Conservation (phyloP, 2,888 invertebrate genomes). For the Mesochorus sp. region DNA sequence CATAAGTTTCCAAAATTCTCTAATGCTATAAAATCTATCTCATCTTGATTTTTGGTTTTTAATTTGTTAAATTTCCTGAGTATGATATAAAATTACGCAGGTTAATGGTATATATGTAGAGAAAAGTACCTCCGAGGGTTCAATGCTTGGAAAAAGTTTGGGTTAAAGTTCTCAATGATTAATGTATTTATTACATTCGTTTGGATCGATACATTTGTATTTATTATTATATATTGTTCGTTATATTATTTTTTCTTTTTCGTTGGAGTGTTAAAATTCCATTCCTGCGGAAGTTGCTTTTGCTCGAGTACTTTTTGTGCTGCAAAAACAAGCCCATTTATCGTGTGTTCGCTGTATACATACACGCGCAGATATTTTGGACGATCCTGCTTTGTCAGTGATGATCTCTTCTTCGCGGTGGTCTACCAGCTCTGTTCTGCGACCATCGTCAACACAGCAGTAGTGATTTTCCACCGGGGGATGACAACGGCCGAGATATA, state of each 20-base stretch:
- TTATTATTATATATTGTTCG: not conserved
- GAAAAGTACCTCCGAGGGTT: too few relatives aligned
- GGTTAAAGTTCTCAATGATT: too few relatives aligned
- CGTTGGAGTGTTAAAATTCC: not conserved
- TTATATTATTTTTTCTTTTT: not conserved
- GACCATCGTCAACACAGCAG: conserved; percentile 8
- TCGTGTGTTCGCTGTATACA: not conserved
- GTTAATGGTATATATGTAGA: too few relatives aligned
- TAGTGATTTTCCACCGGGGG: conserved; percentile 44
- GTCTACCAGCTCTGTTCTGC: not conserved
- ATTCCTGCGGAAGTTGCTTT: not conserved
- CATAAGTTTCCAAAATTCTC: too few relatives aligned
- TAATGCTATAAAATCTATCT: too few relatives aligned
- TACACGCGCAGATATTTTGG: conserved; percentile 2
- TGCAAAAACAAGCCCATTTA: not conserved
- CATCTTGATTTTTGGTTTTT: too few relatives aligned
- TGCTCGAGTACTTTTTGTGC: not conserved
- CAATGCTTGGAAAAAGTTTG: too few relatives aligned
- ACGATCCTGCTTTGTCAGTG: not conserved
- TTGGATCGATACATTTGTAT: conserved; percentile 38
- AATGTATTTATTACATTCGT: too few relatives aligned
- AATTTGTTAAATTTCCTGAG: not conserved
- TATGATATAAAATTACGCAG: not conserved
- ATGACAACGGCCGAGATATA: conserved; percentile 22
- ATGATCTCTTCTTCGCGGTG: conserved; percentile 29